Evolutionary conservation across 2,797 vertebrate genomes (phyloP).

Genomic region (Agapornis canus): DNA sequence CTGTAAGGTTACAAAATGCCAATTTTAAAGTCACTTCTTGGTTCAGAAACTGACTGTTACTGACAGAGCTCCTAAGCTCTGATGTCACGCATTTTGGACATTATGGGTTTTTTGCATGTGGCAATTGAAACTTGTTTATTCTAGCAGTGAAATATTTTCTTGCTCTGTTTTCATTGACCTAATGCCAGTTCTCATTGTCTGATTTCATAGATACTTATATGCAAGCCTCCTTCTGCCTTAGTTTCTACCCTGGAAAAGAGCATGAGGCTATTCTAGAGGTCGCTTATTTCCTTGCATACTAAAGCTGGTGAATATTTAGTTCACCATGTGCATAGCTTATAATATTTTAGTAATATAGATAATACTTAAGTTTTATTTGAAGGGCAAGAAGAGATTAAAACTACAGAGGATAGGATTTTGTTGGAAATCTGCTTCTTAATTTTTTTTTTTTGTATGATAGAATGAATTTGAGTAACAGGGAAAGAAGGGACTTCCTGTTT

Average conservation of each 20-base stretch:
- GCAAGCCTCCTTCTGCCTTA: not conserved
- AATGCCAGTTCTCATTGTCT: not conserved
- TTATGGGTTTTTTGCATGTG: not conserved
- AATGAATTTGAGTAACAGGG: not conserved
- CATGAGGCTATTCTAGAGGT: not conserved
- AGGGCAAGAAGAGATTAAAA: conserved; percentile 49
- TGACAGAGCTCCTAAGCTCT: conserved; percentile 19
- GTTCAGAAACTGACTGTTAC: not conserved
- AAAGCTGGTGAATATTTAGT: not conserved
- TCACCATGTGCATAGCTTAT: not conserved
- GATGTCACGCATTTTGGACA: not conserved
- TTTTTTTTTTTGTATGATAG: not conserved
- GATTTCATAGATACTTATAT: conserved; percentile 16
- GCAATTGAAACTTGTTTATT: conserved; percentile 42
- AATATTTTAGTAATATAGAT: conserved; percentile 29
- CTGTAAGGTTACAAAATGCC: conserved; percentile 5
- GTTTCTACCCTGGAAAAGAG: not conserved
- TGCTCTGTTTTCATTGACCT: conserved; percentile 23
- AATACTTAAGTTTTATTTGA: conserved; percentile 41
- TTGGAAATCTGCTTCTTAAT: conserved; percentile 25
- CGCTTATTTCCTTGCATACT: not conserved
- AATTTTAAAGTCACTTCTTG: not conserved
- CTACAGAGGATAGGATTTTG: conserved; percentile 36
- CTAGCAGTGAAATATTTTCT: conserved; percentile 12
- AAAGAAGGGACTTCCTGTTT: not conserved